Evolutionary conservation across 2,113 vertebrate genomes (phyloP), one percentile per base, ranked within the genome.

Genomic region (Mormyrus lacerda): DNA sequence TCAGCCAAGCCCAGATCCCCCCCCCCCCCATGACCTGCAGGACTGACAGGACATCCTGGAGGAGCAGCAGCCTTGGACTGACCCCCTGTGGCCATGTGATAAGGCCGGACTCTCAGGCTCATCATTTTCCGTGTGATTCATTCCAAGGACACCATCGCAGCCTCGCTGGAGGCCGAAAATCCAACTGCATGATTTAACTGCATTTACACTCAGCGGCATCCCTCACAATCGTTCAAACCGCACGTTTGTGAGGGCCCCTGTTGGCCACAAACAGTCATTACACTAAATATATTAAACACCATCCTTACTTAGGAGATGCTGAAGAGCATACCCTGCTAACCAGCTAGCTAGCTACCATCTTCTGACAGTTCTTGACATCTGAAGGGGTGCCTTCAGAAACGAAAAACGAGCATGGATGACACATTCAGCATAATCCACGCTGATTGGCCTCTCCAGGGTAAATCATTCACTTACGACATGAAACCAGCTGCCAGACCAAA

Each of bases 21-120:
- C 55, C 17, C 87, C 87, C 87, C 44, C 53, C 48, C 27, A 3
- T 2, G 3, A 19, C 42, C 55, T 47, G 9, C 21, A 3, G 51
- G 17, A 21, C 69, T 50, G 35, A 82, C n/a, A 83, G 85, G 51
- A 88, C 42, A 90, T 90, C 87, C 89, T 90, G 79, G 47, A 89
- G 27, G 42, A 53, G 87, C 65, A 51, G 1, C 0, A 13, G 3
- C 87, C 21, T 31, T 88, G 87, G 44, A 50, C 55, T 45, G 24
- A 73, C 6, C 42, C 61, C 51, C 27, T 42, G 51, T 27, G 31
- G 85, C 17, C 50, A 15, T 55, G 50, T 53, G 48, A 87, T 51
- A 58, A 87, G 50, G 50, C 48, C n/a, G 45, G 8, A 21, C 58
- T 13, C 35, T 19, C 53, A 11, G 42, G 27, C 73, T 8, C 35